phyloP scores from a whole-genome alignment of 2,888 invertebrate genomes.

The Graphium colonna region DNA sequence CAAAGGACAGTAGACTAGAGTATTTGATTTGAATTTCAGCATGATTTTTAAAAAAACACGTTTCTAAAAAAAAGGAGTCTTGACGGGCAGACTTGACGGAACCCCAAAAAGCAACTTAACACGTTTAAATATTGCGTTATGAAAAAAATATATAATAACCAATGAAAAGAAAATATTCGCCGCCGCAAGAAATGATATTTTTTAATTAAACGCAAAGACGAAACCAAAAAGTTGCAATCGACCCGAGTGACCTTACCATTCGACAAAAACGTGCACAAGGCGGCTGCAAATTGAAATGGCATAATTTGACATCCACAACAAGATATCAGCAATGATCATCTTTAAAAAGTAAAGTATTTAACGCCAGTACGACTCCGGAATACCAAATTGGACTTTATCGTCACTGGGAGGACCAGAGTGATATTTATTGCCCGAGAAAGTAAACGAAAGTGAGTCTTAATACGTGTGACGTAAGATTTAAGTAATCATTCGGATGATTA shows the following conservation, averaged over 20 bases:
- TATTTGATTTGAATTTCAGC: no score
- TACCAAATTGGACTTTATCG: conserved; percentile 5
- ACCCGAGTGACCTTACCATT: conserved; percentile 5
- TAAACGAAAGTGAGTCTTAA: conserved; percentile 12
- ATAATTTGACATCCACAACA: conserved; percentile 22
- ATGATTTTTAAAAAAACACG: no score
- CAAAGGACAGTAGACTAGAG: no score
- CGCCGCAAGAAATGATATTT: no score
- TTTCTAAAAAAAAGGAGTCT: no score
- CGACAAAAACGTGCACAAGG: conserved; percentile 4
- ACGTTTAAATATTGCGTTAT: no score
- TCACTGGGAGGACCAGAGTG: background rate
- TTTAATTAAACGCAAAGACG: background rate
- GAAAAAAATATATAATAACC: no score
- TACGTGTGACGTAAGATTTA: conserved; percentile 2
- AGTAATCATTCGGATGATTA: conserved; percentile 18
- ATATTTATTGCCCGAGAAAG: background rate
- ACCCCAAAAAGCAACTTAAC: no score
- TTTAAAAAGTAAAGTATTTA: background rate
- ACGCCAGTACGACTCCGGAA: background rate
- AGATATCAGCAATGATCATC: conserved; percentile 1
- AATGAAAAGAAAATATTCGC: no score
- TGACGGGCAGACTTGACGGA: no score
- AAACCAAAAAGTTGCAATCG: background rate
- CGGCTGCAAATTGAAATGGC: conserved; percentile 12